phyloP scores from a whole-genome alignment of 2,113 vertebrate genomes.

The Dolichotis patagonum region DNA sequence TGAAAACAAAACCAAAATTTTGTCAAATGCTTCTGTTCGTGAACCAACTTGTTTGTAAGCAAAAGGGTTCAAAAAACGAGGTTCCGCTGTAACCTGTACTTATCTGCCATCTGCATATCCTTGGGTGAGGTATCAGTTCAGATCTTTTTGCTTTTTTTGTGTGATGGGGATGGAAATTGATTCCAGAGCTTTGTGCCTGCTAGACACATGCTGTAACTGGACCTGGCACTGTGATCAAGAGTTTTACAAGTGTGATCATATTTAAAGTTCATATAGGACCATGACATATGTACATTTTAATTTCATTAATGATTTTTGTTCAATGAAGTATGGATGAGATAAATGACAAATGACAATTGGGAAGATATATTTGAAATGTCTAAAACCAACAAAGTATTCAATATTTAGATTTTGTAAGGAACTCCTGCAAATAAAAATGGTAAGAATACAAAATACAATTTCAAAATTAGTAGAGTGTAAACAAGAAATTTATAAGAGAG shows the following conservation, averaged over 20 bases:
- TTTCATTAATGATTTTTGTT: background rate
- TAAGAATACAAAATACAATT: background rate
- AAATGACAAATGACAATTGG: background rate
- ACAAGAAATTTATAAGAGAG: background rate
- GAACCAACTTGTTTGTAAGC: background rate
- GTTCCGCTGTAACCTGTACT: background rate
- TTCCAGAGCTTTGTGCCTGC: background rate
- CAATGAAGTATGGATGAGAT: background rate
- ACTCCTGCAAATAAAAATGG: background rate
- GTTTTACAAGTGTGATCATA: background rate
- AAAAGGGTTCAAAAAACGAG: background rate
- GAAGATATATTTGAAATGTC: background rate
- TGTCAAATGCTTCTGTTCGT: background rate
- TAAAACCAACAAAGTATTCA: constrained; percentile 6
- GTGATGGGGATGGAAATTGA: background rate
- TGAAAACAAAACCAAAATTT: background rate
- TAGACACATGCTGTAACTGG: background rate
- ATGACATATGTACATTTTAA: background rate
- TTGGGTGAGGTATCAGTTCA: background rate
- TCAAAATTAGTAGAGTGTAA: background rate
- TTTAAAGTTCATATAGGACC: background rate
- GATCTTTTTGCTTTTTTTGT: background rate
- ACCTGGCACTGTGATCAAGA: background rate
- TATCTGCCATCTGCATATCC: background rate
- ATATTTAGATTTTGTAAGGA: background rate